These are phyloP conservation scores for Atlantisia rogersi DNA, from an alignment of 2,113 vertebrate genomes.

Conservation along the genomic window DNA sequence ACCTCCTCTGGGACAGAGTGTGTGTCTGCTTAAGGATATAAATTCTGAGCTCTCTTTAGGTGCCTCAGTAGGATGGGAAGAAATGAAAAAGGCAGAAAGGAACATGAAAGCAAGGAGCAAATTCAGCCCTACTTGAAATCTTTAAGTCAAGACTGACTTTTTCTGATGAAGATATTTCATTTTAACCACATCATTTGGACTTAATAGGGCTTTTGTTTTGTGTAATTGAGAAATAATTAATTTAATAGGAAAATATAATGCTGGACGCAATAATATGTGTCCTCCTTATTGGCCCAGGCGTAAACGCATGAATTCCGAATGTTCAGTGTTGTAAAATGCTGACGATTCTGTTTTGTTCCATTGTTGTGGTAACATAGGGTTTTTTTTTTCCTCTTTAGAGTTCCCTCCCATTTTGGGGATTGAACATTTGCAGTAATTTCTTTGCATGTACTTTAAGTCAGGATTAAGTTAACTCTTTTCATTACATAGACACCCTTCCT, in stretches of 20 bases:
- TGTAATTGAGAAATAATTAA: background rate
- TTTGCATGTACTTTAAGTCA: background rate
- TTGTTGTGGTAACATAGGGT: background rate
- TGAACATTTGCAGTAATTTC: background rate
- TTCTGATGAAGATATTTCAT: background rate
- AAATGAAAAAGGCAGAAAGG: background rate
- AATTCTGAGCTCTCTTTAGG: background rate
- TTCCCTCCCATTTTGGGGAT: background rate
- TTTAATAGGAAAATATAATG: background rate
- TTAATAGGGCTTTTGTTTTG: background rate
- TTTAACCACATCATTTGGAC: background rate
- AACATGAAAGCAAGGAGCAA: background rate
- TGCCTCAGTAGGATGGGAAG: background rate
- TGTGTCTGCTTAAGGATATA: background rate
- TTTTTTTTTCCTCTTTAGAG: background rate
- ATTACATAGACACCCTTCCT: too few relatives aligned
- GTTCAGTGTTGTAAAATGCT: background rate
- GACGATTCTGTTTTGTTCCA: background rate
- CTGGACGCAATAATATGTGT: background rate
- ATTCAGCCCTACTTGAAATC: background rate
- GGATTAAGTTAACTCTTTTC: background rate
- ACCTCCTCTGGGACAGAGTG: background rate
- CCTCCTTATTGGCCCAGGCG: background rate
- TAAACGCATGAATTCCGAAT: conserved; percentile 19
- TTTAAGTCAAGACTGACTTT: background rate